phyloP scores from a whole-genome alignment of 2,888 invertebrate genomes.

The Rapana venosa region DNA sequence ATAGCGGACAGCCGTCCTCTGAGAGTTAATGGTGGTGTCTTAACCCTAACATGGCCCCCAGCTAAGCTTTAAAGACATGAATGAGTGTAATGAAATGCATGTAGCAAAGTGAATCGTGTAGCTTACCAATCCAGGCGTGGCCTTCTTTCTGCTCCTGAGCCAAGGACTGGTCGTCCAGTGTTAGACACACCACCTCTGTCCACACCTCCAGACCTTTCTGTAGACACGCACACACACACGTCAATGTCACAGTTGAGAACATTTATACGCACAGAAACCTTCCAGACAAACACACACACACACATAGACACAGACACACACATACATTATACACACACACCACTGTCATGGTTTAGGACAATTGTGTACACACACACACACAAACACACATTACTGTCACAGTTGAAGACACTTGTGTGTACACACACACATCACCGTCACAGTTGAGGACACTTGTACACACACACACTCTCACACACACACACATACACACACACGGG shows the following conservation, averaged over 20 bases:
- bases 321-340: neutral
- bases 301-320: neutral
- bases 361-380: too few species aligned
- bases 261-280: neutral
- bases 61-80: neutral
- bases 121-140: constrained; percentile 29
- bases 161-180: constrained; percentile 31
- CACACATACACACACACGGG: too few species aligned
- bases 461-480: too few species aligned
- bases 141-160: constrained; percentile 12
- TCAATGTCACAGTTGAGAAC: neutral
- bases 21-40: too few species aligned
- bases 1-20: too few species aligned
- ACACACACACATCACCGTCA: neutral
- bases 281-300: neutral
- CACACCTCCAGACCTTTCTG: constrained; percentile 36
- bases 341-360: neutral
- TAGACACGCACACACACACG: neutral
- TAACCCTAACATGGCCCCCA: neutral
- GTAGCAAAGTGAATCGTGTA: neutral
- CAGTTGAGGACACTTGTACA: neutral
- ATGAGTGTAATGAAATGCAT: neutral
- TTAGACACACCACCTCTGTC: constrained; percentile 43
- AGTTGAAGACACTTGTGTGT: neutral
- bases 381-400: neutral